phyloP scores from a whole-genome alignment of 2,797 vertebrate species.

The Coranthus polyacanthus region DNA sequence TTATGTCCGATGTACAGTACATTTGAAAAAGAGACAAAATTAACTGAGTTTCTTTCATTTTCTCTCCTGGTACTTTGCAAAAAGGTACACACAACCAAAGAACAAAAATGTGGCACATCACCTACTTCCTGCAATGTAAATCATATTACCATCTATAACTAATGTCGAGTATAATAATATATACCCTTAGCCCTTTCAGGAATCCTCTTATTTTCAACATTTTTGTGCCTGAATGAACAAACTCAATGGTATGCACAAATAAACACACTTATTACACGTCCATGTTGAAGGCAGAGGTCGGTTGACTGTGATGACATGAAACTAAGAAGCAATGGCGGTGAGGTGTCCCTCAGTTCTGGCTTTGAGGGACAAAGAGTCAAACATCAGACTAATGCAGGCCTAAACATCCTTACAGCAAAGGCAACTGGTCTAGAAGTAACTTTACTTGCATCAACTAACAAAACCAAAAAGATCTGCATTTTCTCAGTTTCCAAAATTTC shows the following conservation, averaged over 20 bases:
- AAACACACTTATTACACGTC: conserved; percentile 23
- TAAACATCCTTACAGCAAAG: conserved; percentile 75
- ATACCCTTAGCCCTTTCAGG: conserved; percentile 71
- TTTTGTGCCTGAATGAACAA: conserved; percentile 34
- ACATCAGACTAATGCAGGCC: conserved; percentile 51
- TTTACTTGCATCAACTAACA: conserved; percentile 64
- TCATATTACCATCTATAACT: conserved; percentile 64
- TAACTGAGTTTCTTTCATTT: conserved; percentile 27
- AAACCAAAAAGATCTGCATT: conserved; percentile 54
- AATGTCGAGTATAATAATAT: conserved; percentile 62
- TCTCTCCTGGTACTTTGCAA: conserved; percentile 39
- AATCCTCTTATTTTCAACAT: conserved; percentile 50
- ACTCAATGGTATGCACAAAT: conserved; percentile 30
- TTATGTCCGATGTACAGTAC: conserved; percentile 54
- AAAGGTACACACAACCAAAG: conserved; percentile 38
- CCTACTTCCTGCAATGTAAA: conserved; percentile 58
- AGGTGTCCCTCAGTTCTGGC: conserved; percentile 23
- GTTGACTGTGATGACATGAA: conserved; percentile 50
- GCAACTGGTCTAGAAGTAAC: conserved; percentile 72
- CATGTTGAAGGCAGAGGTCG: conserved; percentile 64
- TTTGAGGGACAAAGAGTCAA: conserved; percentile 36
- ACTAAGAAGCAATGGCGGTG: conserved; percentile 20
- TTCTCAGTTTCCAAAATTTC: conserved; percentile 59
- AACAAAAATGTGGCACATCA: conserved; percentile 54
- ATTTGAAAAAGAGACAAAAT: conserved; percentile 30